Conservation (phyloP, 2,888 invertebrate species). For the Drosophila yooni region DNA sequence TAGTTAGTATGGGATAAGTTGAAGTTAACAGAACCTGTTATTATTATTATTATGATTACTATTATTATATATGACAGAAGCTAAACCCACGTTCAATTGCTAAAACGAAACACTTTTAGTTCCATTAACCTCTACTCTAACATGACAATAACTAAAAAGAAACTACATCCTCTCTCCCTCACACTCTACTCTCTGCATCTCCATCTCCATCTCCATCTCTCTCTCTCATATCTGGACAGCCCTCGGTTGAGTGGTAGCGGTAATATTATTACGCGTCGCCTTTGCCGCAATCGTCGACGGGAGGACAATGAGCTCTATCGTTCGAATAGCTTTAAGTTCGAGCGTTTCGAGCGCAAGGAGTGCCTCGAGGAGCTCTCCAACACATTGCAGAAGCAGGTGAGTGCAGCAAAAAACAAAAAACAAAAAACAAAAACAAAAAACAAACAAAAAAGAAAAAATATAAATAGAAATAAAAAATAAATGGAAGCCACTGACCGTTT, state of each 20-base stretch:
- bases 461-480: slow-evolving; percentile 3
- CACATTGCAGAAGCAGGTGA: slow-evolving; percentile 89
- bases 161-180: neutral
- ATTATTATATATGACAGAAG: no score
- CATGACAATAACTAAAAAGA: neutral
- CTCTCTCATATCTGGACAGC: slow-evolving; percentile 46
- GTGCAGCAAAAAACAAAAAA: slow-evolving; percentile 59
- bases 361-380: slow-evolving; percentile 88
- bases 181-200: no score
- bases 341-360: slow-evolving; percentile 90
- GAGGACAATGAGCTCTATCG: slow-evolving; percentile 94
- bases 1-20: neutral
- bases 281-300: slow-evolving; percentile 90
- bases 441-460: neutral
- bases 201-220: neutral
- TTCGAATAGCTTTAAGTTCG: slow-evolving; percentile 95
- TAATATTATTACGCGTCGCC: slow-evolving; percentile 88
- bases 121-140: neutral
- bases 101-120: neutral
- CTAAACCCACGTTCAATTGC: neutral
- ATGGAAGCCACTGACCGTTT: slow-evolving; percentile 10
- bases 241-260: slow-evolving; percentile 84
- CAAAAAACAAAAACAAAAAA: neutral
- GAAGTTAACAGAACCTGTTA: neutral
- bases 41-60: no score